A percentile compares a stretch with the other conserved stretches of the same genome.
phyloP scores from a whole-genome alignment of 2,113 vertebrate species.

The Columba janthina region DNA sequence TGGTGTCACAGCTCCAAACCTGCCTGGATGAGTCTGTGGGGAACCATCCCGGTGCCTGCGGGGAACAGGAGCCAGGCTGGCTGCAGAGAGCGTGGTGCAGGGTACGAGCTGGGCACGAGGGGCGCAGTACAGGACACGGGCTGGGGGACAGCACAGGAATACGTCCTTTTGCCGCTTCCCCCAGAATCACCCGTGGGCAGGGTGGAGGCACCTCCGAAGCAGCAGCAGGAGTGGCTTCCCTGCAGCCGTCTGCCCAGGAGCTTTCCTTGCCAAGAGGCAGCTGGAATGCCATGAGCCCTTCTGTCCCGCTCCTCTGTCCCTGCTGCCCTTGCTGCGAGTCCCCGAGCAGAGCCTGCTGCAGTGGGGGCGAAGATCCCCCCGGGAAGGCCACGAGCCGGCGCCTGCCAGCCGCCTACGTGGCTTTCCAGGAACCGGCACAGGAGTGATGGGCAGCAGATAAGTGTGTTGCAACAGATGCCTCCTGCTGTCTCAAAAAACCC shows the following conservation, averaged over 20 bases:
- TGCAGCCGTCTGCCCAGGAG: neutral
- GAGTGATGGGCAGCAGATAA: neutral
- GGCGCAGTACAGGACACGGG: rapidly evolving
- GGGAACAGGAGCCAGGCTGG: neutral
- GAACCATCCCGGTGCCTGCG: rapidly evolving
- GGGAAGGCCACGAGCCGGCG: rapidly evolving
- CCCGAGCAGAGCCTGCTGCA: neutral
- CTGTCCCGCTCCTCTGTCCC: neutral
- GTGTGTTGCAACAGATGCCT: neutral
- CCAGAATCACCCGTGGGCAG: neutral
- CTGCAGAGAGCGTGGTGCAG: rapidly evolving
- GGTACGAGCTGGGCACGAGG: rapidly evolving
- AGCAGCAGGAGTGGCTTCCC: neutral
- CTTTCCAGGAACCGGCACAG: neutral
- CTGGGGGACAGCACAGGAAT: neutral
- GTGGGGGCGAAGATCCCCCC: neutral
- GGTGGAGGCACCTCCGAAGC: neutral
- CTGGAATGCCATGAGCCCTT: rapidly evolving
- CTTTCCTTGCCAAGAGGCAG: neutral
- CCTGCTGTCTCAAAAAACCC: neutral
- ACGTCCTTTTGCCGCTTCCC: neutral
- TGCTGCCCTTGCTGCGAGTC: neutral
- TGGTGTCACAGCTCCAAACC: neutral
- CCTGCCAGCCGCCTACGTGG: neutral
- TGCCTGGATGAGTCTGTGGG: neutral